Percentiles rank a stretch among this genome's conserved stretches.
Evolutionary conservation across 2,888 invertebrate genomes (phyloP).

Genomic region (Pyrrhosoma nymphula): DNA sequence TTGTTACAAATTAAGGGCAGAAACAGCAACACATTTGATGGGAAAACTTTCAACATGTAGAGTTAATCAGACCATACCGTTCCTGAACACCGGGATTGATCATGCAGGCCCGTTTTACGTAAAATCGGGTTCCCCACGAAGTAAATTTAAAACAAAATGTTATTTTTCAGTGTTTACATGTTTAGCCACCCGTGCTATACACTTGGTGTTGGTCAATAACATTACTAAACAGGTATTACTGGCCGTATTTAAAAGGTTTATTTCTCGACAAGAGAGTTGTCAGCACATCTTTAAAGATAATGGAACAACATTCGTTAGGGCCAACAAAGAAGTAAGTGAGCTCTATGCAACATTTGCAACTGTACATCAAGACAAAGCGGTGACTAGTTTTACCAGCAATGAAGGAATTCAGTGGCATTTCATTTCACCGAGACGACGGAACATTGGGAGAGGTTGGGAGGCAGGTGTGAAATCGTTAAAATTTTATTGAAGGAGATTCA

Average conservation of each 20-base stretch:
- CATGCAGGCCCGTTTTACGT: too few relatives aligned
- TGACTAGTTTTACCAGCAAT: not conserved
- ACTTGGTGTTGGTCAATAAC: too few relatives aligned
- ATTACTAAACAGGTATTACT: not conserved
- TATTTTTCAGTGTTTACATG: too few relatives aligned
- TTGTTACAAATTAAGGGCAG: too few relatives aligned
- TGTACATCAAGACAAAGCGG: not conserved
- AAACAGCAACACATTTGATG: too few relatives aligned
- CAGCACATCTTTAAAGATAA: not conserved
- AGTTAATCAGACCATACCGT: too few relatives aligned
- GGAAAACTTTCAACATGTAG: too few relatives aligned
- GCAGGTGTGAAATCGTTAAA: not conserved
- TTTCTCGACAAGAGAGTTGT: not conserved
- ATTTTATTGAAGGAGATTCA: not conserved
- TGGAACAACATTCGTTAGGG: not conserved
- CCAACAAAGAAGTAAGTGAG: not conserved
- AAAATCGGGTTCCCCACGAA: too few relatives aligned
- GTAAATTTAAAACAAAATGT: too few relatives aligned
- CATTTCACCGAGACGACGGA: not conserved
- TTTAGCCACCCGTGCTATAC: too few relatives aligned
- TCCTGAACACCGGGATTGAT: too few relatives aligned
- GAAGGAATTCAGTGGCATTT: not conserved
- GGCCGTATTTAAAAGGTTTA: not conserved
- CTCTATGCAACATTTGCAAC: not conserved
- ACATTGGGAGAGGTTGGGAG: slow-evolving; percentile 3